Evolutionary conservation across 1,140 invertebrate genomes (phyloP), one percentile per base, ranked within the genome.

Genomic region (Condylostylus longicornis): DNA sequence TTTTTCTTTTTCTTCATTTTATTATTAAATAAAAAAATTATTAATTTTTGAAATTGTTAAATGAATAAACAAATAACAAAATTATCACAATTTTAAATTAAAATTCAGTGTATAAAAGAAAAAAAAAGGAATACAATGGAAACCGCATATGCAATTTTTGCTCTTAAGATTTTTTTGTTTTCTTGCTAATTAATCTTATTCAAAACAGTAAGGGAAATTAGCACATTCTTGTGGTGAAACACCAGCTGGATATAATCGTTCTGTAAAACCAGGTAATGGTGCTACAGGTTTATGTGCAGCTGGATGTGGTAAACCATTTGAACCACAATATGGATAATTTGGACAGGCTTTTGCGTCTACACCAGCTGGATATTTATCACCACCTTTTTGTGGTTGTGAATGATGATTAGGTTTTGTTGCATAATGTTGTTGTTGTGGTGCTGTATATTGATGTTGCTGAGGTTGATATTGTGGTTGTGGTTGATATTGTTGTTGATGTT

Each of bases 321-420:
- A 49, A 47, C 56, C 54, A 27, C 62, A 64, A 42, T 57, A 64
- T 15, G 62, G 62, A 45, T 62, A 64, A 44, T 64, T 64, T 46
- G 62, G 62, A 44, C 62, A 64, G 37, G 54, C 44, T 33, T 59
- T 50, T 2, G 62, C 58, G 42, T 54, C 53, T 17, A 64, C 45
- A 33, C 61, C 62, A 41, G 62, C 62, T 35, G 62, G 62, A 39
- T 58, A 64, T 38, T 59, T 58, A 27, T 56, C 56, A 17, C 46
- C 54, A 18, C 47, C 56, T 22, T 47, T 46, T 1, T 48, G 23
- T 1, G 50, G 42, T 7, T 25, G 7, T n/a, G n/a, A n/a, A n/a
- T n/a, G n/a, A n/a, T n/a, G n/a, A n/a, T n/a, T n/a, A n/a, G n/a
- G n/a, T n/a, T n/a, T n/a, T n/a, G n/a, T n/a, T n/a, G n/a, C n/a